A percentile compares a stretch with the other conserved stretches of the same genome.
These are phyloP conservation scores for Streblospio benedicti DNA, from an alignment of 1,140 invertebrate species.

Conservation along the genomic window DNA sequence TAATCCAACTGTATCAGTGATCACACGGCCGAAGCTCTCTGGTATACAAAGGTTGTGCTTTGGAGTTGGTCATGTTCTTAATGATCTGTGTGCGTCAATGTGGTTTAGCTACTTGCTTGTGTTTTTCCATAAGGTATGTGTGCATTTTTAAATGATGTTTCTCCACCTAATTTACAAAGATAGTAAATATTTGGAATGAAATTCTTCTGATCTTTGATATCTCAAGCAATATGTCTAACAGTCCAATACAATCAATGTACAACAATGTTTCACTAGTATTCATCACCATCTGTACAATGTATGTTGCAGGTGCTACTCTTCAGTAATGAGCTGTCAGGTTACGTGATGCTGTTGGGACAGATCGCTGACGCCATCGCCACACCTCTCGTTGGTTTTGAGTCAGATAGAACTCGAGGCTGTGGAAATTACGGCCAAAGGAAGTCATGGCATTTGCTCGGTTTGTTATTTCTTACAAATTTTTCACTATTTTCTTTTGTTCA, in stretches of 20 bases:
- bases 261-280: too few species aligned
- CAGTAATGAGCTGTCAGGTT: conserved; percentile 63
- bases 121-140: conserved; percentile 82
- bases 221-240: too few species aligned
- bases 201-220: too few species aligned
- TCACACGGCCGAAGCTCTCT: too few species aligned
- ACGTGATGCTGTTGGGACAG: conserved; percentile 55
- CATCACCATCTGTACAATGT: too few species aligned
- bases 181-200: too few species aligned
- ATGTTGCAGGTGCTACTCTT: too few species aligned
- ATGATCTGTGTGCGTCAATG: conserved; percentile 90
- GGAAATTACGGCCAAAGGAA: conserved; percentile 74
- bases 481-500: background rate
- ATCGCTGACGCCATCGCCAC: conserved; percentile 81
- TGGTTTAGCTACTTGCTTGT: conserved; percentile 96
- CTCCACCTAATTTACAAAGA: too few species aligned
- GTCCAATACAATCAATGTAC: too few species aligned
- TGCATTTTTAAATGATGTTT: too few species aligned
- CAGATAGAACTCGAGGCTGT: conserved; percentile 63
- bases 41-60: conserved; percentile 52
- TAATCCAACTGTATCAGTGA: too few species aligned
- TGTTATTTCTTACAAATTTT: conserved; percentile 30
- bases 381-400: conserved; percentile 78
- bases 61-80: conserved; percentile 77
- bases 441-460: conserved; percentile 85